phyloP scores from a whole-genome alignment of 2,113 vertebrate species.

The Gyps fulvus region DNA sequence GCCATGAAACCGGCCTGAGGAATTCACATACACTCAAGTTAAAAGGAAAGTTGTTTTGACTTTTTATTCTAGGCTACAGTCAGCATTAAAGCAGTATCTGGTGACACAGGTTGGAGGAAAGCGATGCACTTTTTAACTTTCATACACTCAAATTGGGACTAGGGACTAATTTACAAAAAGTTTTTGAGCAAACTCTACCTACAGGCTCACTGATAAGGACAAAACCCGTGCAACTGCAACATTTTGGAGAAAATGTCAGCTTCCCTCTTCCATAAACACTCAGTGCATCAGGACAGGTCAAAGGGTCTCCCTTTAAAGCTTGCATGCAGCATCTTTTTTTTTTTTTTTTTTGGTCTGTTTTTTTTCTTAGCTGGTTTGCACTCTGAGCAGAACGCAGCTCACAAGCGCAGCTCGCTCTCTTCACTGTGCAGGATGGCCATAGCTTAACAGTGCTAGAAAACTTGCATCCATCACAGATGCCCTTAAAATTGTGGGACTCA shows the following conservation, averaged over 20 bases:
- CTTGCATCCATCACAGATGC: not conserved
- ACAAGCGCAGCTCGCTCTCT: not conserved
- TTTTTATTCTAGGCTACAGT: not conserved
- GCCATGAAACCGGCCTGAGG: not conserved
- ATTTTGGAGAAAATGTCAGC: not conserved
- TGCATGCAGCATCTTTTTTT: fast-evolving
- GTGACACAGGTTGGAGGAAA: not conserved
- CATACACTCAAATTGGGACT: not conserved
- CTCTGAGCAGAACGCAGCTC: not conserved
- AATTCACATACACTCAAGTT: not conserved
- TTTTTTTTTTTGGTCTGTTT: too few species aligned
- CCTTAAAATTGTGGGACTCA: fast-evolving
- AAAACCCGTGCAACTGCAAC: not conserved
- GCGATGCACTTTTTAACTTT: not conserved
- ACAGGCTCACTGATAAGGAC: not conserved
- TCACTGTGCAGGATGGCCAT: not conserved
- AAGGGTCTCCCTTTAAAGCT: not conserved
- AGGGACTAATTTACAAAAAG: not conserved
- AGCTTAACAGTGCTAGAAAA: not conserved
- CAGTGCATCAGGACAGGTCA: not conserved
- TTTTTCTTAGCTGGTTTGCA: not conserved
- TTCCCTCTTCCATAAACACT: not conserved
- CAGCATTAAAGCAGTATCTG: not conserved
- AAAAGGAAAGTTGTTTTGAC: not conserved
- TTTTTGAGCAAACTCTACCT: not conserved